These are phyloP conservation scores for Ginglymostoma cirratum DNA, from an alignment of 2,113 vertebrate species.

Conservation along the genomic window DNA sequence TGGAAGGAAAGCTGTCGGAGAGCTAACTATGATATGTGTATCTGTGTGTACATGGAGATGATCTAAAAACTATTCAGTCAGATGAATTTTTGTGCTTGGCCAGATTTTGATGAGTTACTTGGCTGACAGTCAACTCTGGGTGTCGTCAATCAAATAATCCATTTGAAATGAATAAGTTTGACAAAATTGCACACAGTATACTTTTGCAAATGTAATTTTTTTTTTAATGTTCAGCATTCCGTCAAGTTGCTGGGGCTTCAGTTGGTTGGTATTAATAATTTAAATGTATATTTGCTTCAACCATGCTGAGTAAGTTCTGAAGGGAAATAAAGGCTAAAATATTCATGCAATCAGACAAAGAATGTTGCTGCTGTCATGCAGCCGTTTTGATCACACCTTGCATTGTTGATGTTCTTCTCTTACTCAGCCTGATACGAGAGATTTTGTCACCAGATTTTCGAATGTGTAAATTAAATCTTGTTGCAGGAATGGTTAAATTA, in stretches of 20 bases:
- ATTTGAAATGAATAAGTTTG: neutral
- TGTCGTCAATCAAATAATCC: neutral
- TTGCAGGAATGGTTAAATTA: neutral
- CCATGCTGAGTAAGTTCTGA: neutral
- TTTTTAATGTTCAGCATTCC: neutral
- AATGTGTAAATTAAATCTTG: neutral
- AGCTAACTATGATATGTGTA: neutral
- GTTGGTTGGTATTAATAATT: neutral
- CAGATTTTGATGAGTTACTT: neutral
- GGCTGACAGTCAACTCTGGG: neutral
- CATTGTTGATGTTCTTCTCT: neutral
- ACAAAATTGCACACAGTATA: neutral
- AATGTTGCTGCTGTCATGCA: neutral
- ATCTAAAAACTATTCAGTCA: neutral
- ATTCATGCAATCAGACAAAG: neutral
- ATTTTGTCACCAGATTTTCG: neutral
- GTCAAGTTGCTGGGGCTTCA: neutral
- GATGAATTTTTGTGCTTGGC: neutral
- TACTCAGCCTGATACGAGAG: neutral
- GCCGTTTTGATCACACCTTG: neutral
- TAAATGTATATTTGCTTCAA: neutral
- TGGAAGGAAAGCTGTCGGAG: neutral
- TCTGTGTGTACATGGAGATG: neutral
- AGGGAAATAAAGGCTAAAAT: neutral
- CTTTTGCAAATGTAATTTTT: neutral